phyloP scores from a whole-genome alignment of 2,888 invertebrate genomes.

The Microchrysa polita region DNA sequence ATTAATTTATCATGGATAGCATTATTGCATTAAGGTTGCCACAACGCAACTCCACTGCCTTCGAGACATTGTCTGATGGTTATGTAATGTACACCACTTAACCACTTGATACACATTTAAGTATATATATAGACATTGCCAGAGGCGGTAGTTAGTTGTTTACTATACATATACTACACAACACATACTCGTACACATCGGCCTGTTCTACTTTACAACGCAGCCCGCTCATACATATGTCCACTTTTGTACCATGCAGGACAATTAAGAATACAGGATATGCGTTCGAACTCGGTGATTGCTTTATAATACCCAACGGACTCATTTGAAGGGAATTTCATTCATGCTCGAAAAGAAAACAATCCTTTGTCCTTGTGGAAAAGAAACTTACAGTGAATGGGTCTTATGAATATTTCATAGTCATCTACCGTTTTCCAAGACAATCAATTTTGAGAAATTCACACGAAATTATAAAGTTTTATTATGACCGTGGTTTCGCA shows the following conservation, averaged over 20 bases:
- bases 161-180: background rate
- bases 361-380: constrained; percentile 54
- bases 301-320: constrained; percentile 60
- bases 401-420: background rate
- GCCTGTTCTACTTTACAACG: background rate
- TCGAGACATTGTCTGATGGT: constrained; percentile 43
- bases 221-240: background rate
- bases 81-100: constrained; percentile 51
- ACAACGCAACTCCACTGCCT: constrained; percentile 39
- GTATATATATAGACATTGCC: constrained; percentile 31
- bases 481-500: too few species aligned
- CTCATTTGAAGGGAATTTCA: constrained; percentile 54
- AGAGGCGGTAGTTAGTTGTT: background rate
- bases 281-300: constrained; percentile 56
- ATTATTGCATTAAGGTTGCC: constrained; percentile 52
- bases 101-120: constrained; percentile 48
- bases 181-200: too few species aligned
- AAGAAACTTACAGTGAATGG: background rate
- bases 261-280: constrained; percentile 5
- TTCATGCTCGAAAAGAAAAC: constrained; percentile 53
- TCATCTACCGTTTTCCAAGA: background rate
- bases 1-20: constrained; percentile 60
- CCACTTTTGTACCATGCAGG: background rate
- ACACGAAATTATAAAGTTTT: too few species aligned
- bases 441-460: too few species aligned